These are phyloP conservation scores for Ennomos fuscantarius DNA, from an alignment of 2,888 invertebrate species.

Conservation along the genomic window DNA sequence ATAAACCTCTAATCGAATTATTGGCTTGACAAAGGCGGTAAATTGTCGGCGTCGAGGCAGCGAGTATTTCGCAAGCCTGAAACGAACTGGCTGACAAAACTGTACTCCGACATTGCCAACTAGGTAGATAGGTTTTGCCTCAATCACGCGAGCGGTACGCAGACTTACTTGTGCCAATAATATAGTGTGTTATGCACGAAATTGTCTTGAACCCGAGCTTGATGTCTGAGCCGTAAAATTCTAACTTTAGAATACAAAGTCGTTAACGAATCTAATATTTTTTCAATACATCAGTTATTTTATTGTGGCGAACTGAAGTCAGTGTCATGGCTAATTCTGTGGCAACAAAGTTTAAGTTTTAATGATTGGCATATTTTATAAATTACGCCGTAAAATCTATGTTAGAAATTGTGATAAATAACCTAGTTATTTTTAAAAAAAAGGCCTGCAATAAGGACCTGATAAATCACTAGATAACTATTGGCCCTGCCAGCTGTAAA, in stretches of 20 bases:
- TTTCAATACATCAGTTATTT: conserved; percentile 7
- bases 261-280: background rate
- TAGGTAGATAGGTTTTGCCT: conserved; percentile 75
- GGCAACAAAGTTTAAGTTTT: conserved; percentile 27
- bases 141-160: conserved; percentile 73
- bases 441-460: no score
- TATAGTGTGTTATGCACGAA: conserved; percentile 57
- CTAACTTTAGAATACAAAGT: conserved; percentile 28
- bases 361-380: background rate
- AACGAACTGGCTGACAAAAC: conserved; percentile 71
- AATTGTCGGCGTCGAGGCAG: conserved; percentile 54
- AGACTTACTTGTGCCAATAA: conserved; percentile 55
- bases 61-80: conserved; percentile 72
- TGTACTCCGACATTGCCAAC: conserved; percentile 69
- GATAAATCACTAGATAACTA: no score
- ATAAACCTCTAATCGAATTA: conserved; percentile 33
- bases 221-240: conserved; percentile 36
- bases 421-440: no score
- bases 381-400: no score
- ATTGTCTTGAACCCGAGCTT: conserved; percentile 35
- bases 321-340: conserved; percentile 11
- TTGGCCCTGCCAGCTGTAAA: no score
- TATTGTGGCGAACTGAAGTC: conserved; percentile 7
- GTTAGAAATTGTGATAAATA: no score
- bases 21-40: conserved; percentile 32